Conservation (phyloP, 1,140 invertebrate genomes). For the Zaprionus nigranus region DNA sequence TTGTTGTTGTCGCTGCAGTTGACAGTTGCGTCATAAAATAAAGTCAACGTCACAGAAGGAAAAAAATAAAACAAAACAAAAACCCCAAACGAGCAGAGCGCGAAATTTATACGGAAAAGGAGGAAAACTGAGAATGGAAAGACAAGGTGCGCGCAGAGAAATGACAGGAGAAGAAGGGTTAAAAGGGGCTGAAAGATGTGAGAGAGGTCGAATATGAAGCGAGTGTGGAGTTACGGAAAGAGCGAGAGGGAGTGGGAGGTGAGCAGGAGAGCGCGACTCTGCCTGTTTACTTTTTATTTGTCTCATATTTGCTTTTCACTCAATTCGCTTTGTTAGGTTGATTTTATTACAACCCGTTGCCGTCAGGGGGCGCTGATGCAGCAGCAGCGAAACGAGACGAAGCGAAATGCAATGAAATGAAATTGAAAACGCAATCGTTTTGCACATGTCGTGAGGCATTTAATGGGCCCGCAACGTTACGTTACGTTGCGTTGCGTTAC, state of each 20-base stretch:
- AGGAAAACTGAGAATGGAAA: slow-evolving; percentile 15
- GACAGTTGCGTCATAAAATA: slow-evolving; percentile 73
- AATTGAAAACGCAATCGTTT: slow-evolving; percentile 80
- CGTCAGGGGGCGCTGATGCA: slow-evolving; percentile 26
- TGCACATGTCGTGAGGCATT: slow-evolving; percentile 63
- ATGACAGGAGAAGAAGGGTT: slow-evolving; percentile 31
- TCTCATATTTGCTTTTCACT: slow-evolving; percentile 82
- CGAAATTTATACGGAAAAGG: slow-evolving; percentile 52
- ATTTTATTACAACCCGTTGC: slow-evolving; percentile 69
- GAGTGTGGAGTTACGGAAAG: neutral
- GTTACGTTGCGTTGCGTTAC: neutral
- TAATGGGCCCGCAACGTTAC: slow-evolving; percentile 49
- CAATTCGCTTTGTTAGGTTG: slow-evolving; percentile 77
- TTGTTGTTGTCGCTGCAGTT: slow-evolving; percentile 59
- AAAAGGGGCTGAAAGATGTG: slow-evolving; percentile 30
- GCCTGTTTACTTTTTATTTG: slow-evolving; percentile 78
- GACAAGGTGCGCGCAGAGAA: neutral
- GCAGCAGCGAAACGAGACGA: neutral
- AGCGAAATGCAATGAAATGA: slow-evolving; percentile 74
- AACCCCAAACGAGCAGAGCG: slow-evolving; percentile 47
- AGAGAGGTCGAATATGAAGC: slow-evolving; percentile 8
- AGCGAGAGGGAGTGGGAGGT: neutral
- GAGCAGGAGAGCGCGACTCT: slow-evolving; percentile 16
- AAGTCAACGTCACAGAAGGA: slow-evolving; percentile 50
- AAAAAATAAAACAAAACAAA: neutral